Percentiles rank a stretch among this genome's conserved stretches.
phyloP scores from a whole-genome alignment of 2,113 vertebrate genomes.

The Seriola quinqueradiata region DNA sequence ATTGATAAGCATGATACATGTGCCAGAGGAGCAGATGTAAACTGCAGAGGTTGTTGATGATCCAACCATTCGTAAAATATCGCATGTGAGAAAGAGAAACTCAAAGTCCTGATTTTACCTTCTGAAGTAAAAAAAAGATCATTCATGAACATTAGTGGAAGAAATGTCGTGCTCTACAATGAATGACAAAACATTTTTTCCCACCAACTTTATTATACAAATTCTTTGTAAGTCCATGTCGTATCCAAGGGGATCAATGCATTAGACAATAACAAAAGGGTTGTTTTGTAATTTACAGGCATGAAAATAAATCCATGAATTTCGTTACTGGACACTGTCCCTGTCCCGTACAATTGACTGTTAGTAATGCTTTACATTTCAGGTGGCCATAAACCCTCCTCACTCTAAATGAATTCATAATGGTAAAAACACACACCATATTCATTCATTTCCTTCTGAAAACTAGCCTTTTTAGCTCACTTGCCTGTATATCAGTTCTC shows the following conservation, averaged over 20 bases:
- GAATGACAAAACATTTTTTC: slow-evolving; percentile 55
- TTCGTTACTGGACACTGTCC: slow-evolving; percentile 52
- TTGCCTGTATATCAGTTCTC: slow-evolving; percentile 42
- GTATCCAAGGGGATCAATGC: slow-evolving; percentile 80
- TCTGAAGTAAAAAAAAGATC: background rate
- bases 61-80: background rate
- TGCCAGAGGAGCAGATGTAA: background rate
- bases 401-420: slow-evolving; percentile 75
- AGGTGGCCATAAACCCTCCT: slow-evolving; percentile 59
- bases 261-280: slow-evolving; percentile 74
- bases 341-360: slow-evolving; percentile 47
- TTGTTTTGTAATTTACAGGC: slow-evolving; percentile 64
- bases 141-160: background rate
- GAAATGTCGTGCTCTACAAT: slow-evolving; percentile 20
- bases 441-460: slow-evolving; percentile 74
- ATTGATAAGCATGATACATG: background rate
- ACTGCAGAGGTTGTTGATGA: background rate
- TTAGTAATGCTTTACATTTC: slow-evolving; percentile 48
- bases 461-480: slow-evolving; percentile 40
- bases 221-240: slow-evolving; percentile 81
- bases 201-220: slow-evolving; percentile 87
- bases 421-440: slow-evolving; percentile 75
- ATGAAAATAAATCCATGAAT: slow-evolving; percentile 76
- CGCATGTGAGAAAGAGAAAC: background rate
- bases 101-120: background rate